Base-by-base conservation (phyloP, 2,797 vertebrate species). In the Chrysocyon brachyurus region DNA sequence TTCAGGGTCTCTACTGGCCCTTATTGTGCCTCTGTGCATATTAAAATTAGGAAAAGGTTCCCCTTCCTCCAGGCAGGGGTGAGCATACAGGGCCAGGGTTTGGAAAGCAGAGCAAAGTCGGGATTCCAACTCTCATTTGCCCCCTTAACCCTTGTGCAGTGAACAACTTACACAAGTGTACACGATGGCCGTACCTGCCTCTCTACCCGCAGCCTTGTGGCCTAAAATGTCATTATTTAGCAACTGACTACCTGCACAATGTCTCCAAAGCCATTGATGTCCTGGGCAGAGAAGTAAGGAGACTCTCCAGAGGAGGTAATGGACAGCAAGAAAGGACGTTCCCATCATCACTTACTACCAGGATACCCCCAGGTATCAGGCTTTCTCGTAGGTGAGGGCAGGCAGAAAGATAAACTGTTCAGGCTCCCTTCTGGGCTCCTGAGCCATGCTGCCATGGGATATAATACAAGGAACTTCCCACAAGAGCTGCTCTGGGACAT, bases 251-350 rank as follows among this genome's bases (percentile, higher is more conserved):
- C n/a, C 81, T 93, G 56, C 24, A 72, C 75, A 49, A n/a, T 86
- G 24, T 94, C 70, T 95, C 93, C 77, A 96, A 94, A 86, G 72
- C 56, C 64, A 83, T 87, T 87, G 26, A 56, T 21, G 36, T 91
- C 63, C 57, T 14, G 26, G 64, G 54, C 33, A 87, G 87, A 36
- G 81, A 90, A 91, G 64, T 19, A 54, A 46, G 17, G 77, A 57
- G 31, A 59, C 36, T 73, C 84, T 96, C 72, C 24, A 73, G 77
- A 95, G 52, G 33, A 9, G 11, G 36, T 2, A 3, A 28, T 33
- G 54, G 83, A 82, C 31, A 49, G n/a, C 10, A 12, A 88, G 33
- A 93, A 90, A 90, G 40, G 17, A 82, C 61, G 31, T 52, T 90
- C 40, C 16, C 40, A 40, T 77, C 22, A 36, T n/a, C 49, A 75